Evolutionary conservation across 2,888 invertebrate genomes (phyloP), one percentile per base, ranked within the genome.

Genomic region (Choristoneura rosaceana): DNA sequence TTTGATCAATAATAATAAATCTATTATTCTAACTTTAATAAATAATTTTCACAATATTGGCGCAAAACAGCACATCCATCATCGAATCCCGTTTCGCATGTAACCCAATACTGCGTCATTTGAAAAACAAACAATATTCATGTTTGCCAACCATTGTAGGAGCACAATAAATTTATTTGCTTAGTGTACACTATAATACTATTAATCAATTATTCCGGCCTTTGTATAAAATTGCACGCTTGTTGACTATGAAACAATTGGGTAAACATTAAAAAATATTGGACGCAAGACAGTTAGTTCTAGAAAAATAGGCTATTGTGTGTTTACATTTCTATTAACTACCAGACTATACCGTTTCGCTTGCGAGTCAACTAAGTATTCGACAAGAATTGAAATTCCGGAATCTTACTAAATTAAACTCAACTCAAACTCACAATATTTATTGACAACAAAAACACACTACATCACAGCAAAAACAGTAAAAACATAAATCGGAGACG

Each of bases 171-270:
- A 7, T 2, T 0, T 64, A n/a, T 60, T 59, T 70, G 17, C 15
- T 3, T 8, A 38, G 12, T 65, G 38, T 64, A 58, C 34, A 33
- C 25, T 43, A 12, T 12, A 9, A 33, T 15, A n/a, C 69, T 59
- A 70, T 70, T 70, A 70, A 65, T 70, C 70, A 70, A 70, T 70
- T 70, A 58, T 17, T 9, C n/a, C 50, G 7, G 43, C 41, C 50
- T 60, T 70, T 70, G 64, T 70, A 38, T 15, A 3, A 41, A 65
- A 65, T 41, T 59, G 64, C 41, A 59, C 41, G 15, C 9, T 50
- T n/a, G 8, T 25, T 4, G 3, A 2, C 10, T n/a, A 8, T 15
- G 14, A 14, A 41, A 50, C 70, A 70, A 25, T n/a, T 70, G 70
- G 15, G 41, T 33, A 64, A 70, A 70, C 25, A 70, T n/a, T 50